Base-by-base conservation (phyloP, 2,888 invertebrate species). In the Mimas tiliae region DNA sequence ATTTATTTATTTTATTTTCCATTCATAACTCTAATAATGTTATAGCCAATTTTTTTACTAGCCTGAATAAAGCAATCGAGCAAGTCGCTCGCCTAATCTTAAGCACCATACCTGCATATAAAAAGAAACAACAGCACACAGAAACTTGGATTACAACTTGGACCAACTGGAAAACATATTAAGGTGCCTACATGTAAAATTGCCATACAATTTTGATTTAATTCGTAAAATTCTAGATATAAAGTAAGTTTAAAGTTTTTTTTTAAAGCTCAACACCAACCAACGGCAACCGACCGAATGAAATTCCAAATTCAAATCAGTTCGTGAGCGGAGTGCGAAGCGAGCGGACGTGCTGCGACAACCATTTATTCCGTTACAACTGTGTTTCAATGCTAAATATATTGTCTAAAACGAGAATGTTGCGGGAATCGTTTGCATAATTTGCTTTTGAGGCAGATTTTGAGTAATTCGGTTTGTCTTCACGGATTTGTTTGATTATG, bases 281-380 rank as follows among this genome's bases (percentile, higher is more conserved):
- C 45, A 62, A 38, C 51, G 64, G 42, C 42, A 62, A 21, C 62
- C 62, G 62, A 62, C 83, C 86, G 82, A 82, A 83, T 74, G 82
- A 84, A 89, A 90, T 90, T 90, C 89, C 79, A 87, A 89, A 91
- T 91, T 91, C 88, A 91, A 91, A 91, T 90, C 90, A 91, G 88
- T 90, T 89, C 90, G 91, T 90, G 91, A 91, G 88, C 81, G 65
- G 90, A 83, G 87, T 91, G 86, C 85, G 83, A 85, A 91, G 84
- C 76, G 82, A 69, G 81, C 81, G 85, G 89, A 91, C 90, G 90
- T 91, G 90, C 85, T 78, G 77, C 76, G 79, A 81, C 82, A 83
- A 82, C 83, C 85, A 85, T 88, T 90, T 88, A 88, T 89, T 89
- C 88, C 87, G 87, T 87, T 87, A 88, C 88, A 85, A 87, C 85